phyloP scores from a whole-genome alignment of 2,797 vertebrate species.

The Thripadectes ignobilis region DNA sequence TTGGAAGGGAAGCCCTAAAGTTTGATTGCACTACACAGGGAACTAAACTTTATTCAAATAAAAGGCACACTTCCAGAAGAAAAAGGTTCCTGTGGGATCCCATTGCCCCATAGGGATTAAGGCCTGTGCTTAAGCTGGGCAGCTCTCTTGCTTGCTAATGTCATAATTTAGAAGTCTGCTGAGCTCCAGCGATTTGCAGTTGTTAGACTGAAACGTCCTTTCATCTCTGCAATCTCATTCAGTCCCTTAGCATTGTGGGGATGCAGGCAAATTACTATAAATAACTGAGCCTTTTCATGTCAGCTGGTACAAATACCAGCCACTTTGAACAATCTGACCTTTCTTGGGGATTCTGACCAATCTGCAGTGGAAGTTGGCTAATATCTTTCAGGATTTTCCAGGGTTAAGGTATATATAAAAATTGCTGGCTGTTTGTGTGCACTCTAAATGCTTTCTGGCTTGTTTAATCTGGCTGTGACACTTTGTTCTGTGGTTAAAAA shows the following conservation, averaged over 20 bases:
- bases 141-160: not conserved
- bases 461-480: conserved; percentile 70
- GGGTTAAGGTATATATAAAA: conserved; percentile 19
- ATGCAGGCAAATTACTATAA: conserved; percentile 16
- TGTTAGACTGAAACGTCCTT: conserved; percentile 31
- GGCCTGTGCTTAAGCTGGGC: not conserved
- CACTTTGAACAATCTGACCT: conserved; percentile 62
- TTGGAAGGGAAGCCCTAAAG: conserved; percentile 2
- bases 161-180: not conserved
- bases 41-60: not conserved
- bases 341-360: conserved; percentile 42
- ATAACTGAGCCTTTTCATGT: conserved; percentile 52
- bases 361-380: not conserved
- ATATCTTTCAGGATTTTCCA: conserved; percentile 32
- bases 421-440: conserved; percentile 10
- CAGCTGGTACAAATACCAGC: conserved; percentile 54
- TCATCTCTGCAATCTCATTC: conserved; percentile 56
- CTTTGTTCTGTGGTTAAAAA: conserved; percentile 62
- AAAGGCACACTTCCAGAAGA: not conserved
- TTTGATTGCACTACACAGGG: not conserved
- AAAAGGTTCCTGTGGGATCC: not conserved
- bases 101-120: not conserved
- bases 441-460: conserved; percentile 16
- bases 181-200: conserved; percentile 20
- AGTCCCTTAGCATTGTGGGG: not conserved